Percentiles rank a stretch among this genome's conserved stretches.
Evolutionary conservation across 2,888 invertebrate genomes (phyloP).

Genomic region (Melangyna quadrimaculata): DNA sequence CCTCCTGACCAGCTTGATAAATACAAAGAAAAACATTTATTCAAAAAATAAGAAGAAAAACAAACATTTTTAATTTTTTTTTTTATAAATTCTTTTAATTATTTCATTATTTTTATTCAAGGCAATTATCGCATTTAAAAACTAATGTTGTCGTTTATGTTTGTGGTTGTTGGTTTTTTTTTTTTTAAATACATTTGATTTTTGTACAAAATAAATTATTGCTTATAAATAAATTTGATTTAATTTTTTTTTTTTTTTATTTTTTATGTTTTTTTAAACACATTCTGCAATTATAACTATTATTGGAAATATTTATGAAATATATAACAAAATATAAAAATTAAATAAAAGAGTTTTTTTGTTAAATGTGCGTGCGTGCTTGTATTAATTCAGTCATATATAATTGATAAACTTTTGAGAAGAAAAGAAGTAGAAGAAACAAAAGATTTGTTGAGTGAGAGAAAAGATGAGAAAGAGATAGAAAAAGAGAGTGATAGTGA

Average conservation of each 20-base stretch:
- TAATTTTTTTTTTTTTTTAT: conserved; percentile 45
- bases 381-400: conserved; percentile 41
- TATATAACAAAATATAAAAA: conserved; percentile 52
- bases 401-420: neutral
- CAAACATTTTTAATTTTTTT: conserved; percentile 30
- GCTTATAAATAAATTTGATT: conserved; percentile 21
- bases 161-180: neutral
- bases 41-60: neutral
- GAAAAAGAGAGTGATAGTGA: neutral
- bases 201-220: conserved; percentile 67
- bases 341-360: conserved; percentile 33
- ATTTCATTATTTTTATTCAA: conserved; percentile 48
- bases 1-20: neutral
- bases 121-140: conserved; percentile 61
- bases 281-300: conserved; percentile 63
- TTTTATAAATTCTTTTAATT: conserved; percentile 56
- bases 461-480: neutral
- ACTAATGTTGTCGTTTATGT: conserved; percentile 31
- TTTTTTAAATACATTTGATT: conserved; percentile 40
- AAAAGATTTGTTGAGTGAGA: neutral
- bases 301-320: conserved; percentile 51
- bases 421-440: neutral
- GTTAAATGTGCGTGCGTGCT: conserved; percentile 24
- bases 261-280: conserved; percentile 63
- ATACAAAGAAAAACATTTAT: neutral